Conservation (phyloP, 1,140 invertebrate species). For the Proctacanthus coquilletti region DNA sequence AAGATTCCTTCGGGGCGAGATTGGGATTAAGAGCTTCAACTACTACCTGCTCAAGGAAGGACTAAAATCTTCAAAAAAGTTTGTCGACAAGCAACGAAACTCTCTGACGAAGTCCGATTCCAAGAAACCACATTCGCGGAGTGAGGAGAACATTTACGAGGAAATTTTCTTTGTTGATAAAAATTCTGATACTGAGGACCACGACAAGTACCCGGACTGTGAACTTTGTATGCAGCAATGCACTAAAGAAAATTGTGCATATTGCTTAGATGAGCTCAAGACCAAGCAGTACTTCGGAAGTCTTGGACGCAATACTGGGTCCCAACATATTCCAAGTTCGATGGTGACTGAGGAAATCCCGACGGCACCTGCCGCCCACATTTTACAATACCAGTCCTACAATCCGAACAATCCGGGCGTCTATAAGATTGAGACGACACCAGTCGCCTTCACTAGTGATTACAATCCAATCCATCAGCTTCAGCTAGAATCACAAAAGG, state of each 20-base stretch:
- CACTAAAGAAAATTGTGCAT: conserved; percentile 24
- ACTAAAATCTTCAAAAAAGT: conserved; percentile 23
- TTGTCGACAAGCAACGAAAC: conserved; percentile 16
- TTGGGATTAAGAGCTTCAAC: conserved; percentile 30
- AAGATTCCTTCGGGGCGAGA: conserved; percentile 24
- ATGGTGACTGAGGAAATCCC: neutral
- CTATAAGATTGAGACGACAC: conserved; percentile 29
- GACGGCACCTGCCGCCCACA: conserved; percentile 16
- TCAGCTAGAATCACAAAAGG: conserved; percentile 16
- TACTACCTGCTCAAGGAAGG: conserved; percentile 29
- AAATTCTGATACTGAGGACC: conserved; percentile 9
- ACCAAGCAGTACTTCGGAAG: neutral
- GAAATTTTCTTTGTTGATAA: conserved; percentile 27
- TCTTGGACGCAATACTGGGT: neutral
- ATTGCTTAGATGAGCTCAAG: conserved; percentile 11
- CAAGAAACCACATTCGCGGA: conserved; percentile 17
- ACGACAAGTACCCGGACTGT: conserved; percentile 18
- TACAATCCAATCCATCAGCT: conserved; percentile 28
- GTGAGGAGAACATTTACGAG: conserved; percentile 30
- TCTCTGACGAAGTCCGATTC: conserved; percentile 4
- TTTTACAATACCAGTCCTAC: conserved; percentile 28
- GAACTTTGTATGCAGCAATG: conserved; percentile 26
- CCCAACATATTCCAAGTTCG: too few species aligned
- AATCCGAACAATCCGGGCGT: conserved; percentile 30
- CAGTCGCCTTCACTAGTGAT: conserved; percentile 27